phyloP scores from a whole-genome alignment of 2,888 invertebrate genomes.

The Hybos culiciformis region DNA sequence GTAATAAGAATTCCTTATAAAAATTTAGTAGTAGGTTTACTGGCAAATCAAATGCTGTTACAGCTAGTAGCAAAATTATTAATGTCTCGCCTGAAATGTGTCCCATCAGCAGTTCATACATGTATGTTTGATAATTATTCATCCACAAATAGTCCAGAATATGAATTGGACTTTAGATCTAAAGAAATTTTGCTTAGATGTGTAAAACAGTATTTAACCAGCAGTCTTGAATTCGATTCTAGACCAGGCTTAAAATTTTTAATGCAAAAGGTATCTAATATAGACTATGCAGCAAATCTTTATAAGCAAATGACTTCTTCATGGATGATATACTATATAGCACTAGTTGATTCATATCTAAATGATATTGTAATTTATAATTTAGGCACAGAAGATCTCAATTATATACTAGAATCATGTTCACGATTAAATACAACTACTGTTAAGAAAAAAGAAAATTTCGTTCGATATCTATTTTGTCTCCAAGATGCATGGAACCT shows the following conservation, averaged over 20 bases:
- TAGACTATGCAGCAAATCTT: constrained; percentile 76
- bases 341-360: constrained; percentile 72
- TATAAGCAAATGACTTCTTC: constrained; percentile 86
- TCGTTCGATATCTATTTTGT: constrained; percentile 45
- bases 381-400: constrained; percentile 45
- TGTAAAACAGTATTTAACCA: constrained; percentile 66
- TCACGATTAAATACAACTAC: constrained; percentile 40
- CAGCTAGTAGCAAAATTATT: constrained; percentile 81
- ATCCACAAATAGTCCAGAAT: constrained; percentile 33
- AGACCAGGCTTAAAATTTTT: constrained; percentile 88
- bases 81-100: constrained; percentile 58
- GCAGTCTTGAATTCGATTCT: constrained; percentile 76
- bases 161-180: constrained; percentile 35
- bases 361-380: constrained; percentile 52
- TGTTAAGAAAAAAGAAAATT: constrained; percentile 41
- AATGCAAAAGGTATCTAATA: constrained; percentile 80
- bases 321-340: constrained; percentile 78
- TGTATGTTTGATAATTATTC: constrained; percentile 35
- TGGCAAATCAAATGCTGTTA: constrained; percentile 84
- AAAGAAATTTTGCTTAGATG: constrained; percentile 58
- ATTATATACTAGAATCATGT: constrained; percentile 48
- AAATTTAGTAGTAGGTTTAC: constrained; percentile 72
- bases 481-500: constrained; percentile 48
- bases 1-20: constrained; percentile 77
- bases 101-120: constrained; percentile 40